These are phyloP conservation scores for Rhadina sibilatrix DNA, from an alignment of 2,113 vertebrate species.

Conservation along the genomic window DNA sequence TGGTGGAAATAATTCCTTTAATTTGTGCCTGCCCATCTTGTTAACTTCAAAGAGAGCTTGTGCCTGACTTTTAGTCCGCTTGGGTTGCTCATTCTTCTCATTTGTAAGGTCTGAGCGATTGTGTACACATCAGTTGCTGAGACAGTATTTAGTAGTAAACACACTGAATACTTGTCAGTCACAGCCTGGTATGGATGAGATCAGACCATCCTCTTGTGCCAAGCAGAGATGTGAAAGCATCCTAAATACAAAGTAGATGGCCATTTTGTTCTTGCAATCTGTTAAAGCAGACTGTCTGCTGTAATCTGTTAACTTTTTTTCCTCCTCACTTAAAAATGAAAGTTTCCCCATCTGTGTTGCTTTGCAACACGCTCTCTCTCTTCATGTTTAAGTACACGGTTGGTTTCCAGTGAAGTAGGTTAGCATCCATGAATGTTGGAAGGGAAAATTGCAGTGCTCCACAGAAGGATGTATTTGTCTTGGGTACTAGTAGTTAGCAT, in stretches of 20 bases:
- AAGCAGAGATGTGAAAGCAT: constrained; percentile 41
- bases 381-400: not conserved
- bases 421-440: not conserved
- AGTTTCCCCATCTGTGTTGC: constrained; percentile 24
- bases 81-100: not conserved
- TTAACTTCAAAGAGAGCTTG: not conserved
- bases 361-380: not conserved
- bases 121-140: constrained; percentile 26
- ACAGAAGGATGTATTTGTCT: not conserved
- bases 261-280: constrained; percentile 62
- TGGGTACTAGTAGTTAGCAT: not conserved
- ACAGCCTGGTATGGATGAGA: constrained; percentile 61
- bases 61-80: not conserved
- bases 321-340: not conserved
- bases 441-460: not conserved
- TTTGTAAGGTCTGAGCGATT: constrained; percentile 28
- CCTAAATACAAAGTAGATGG: constrained; percentile 39
- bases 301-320: constrained; percentile 31
- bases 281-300: constrained; percentile 52
- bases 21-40: not conserved
- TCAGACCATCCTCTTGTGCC: constrained; percentile 45
- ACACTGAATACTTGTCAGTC: constrained; percentile 50
- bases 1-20: not conserved
- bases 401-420: not conserved
- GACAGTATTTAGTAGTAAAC: constrained; percentile 49